Percentiles rank a stretch among this genome's conserved stretches.
Evolutionary conservation across 2,797 vertebrate genomes (phyloP).

Genomic region (Syngnathus acus): DNA sequence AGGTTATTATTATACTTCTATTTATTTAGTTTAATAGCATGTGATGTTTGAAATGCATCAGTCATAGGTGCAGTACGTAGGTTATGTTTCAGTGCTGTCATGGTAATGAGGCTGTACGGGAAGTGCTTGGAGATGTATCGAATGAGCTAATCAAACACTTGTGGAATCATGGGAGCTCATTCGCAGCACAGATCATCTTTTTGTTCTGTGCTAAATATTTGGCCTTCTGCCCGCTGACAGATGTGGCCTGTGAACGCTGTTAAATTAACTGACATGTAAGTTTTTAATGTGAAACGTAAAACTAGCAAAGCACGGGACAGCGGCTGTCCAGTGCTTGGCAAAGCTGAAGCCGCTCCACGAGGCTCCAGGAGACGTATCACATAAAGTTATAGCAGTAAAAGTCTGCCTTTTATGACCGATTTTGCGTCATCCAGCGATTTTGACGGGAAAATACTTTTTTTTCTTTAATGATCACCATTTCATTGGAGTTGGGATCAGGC

Average conservation of each 20-base stretch:
- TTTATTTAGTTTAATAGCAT: slow-evolving; percentile 13
- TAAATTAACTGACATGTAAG: slow-evolving; percentile 50
- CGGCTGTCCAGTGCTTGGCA: slow-evolving; percentile 49
- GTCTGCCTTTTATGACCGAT: slow-evolving; percentile 62
- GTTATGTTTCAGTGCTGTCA: slow-evolving; percentile 4
- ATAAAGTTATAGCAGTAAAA: slow-evolving; percentile 61
- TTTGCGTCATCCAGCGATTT: slow-evolving; percentile 69
- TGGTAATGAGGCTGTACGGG: not conserved
- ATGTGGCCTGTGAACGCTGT: slow-evolving; percentile 36
- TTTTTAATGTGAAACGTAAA: slow-evolving; percentile 52
- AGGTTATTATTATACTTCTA: slow-evolving; percentile 6
- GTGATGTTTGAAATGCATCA: not conserved
- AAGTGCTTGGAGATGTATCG: slow-evolving; percentile 9
- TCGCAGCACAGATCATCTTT: slow-evolving; percentile 15
- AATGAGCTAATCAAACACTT: slow-evolving; percentile 21
- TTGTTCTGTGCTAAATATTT: slow-evolving; percentile 40
- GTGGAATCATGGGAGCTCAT: slow-evolving; percentile 12
- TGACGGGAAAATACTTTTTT: slow-evolving; percentile 55
- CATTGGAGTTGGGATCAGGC: slow-evolving; percentile 57
- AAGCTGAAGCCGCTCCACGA: slow-evolving; percentile 42
- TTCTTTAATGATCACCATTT: slow-evolving; percentile 71
- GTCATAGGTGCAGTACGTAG: slow-evolving; percentile 14
- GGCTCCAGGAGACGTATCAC: slow-evolving; percentile 65
- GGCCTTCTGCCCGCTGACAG: slow-evolving; percentile 32
- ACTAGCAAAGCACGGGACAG: slow-evolving; percentile 45